A percentile compares a stretch with the other conserved stretches of the same genome.
Conservation (phyloP, 2,113 vertebrate genomes). For the Lasiurus borealis region DNA sequence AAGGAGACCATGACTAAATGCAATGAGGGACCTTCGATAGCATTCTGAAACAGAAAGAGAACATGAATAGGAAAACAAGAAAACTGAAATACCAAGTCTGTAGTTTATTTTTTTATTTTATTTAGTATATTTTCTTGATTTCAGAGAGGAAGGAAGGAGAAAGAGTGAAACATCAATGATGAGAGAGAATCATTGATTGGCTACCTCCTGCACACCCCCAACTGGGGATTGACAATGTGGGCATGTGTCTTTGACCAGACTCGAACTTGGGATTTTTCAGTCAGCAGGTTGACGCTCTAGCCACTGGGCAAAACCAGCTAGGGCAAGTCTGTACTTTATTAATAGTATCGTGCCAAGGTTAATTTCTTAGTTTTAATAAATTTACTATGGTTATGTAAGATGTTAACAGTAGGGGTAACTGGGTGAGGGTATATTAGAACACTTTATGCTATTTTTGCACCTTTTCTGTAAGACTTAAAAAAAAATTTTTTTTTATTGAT, state of each 20-base stretch:
- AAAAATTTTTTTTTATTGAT: too few species aligned
- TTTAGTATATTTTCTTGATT: too few species aligned
- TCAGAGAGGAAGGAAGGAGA: too few species aligned
- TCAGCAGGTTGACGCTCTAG: too few species aligned
- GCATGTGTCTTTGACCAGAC: too few species aligned
- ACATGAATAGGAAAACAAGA: neutral
- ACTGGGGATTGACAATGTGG: too few species aligned
- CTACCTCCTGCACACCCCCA: too few species aligned
- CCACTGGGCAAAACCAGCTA: too few species aligned
- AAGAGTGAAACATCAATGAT: too few species aligned
- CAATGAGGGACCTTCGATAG: neutral
- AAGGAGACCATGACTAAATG: neutral
- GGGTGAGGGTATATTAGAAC: neutral
- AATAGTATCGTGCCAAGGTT: neutral
- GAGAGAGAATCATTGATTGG: too few species aligned
- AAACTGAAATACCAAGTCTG: neutral
- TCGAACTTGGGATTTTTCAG: too few species aligned
- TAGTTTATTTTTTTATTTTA: neutral
- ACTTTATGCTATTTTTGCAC: neutral
- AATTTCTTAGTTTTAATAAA: slow-evolving; percentile 19
- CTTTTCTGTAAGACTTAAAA: neutral
- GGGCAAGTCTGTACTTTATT: neutral
- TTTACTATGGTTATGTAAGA: slow-evolving; percentile 27
- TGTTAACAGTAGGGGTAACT: neutral
- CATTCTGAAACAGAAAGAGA: neutral